Conservation (phyloP, 1,140 invertebrate species). For the Eufriesea mexicana region DNA sequence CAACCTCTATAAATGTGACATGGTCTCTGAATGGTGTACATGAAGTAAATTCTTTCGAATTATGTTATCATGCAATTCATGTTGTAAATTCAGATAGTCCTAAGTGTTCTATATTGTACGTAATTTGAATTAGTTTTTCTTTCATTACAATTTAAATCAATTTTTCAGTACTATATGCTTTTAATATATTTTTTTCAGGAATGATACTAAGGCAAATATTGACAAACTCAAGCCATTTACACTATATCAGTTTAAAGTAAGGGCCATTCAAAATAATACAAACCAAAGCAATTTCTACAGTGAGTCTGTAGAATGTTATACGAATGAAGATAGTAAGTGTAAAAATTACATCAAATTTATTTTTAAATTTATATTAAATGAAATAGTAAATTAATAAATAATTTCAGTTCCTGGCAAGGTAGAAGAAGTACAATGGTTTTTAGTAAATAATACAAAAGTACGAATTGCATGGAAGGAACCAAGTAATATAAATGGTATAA, state of each 20-base stretch:
- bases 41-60: conserved; percentile 78
- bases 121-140: background rate
- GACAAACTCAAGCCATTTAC: conserved; percentile 84
- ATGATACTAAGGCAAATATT: conserved; percentile 79
- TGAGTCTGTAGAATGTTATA: conserved; percentile 82
- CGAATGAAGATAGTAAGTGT: conserved; percentile 82
- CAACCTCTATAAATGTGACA: conserved; percentile 80
- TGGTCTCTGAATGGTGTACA: conserved; percentile 77
- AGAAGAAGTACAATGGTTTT: conserved; percentile 81
- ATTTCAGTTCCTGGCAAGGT: conserved; percentile 82
- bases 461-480: conserved; percentile 83
- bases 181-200: conserved; percentile 73
- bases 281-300: conserved; percentile 79
- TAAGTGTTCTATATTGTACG: conserved; percentile 68
- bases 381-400: conserved; percentile 3
- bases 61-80: conserved; percentile 82
- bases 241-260: conserved; percentile 85
- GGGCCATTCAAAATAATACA: conserved; percentile 76
- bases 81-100: conserved; percentile 58
- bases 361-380: background rate
- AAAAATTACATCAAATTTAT: background rate
- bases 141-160: background rate
- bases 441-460: conserved; percentile 80
- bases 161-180: background rate
- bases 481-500: conserved; percentile 79